Conservation (phyloP, 2,113 vertebrate species). For the Vireo altiloquus region DNA sequence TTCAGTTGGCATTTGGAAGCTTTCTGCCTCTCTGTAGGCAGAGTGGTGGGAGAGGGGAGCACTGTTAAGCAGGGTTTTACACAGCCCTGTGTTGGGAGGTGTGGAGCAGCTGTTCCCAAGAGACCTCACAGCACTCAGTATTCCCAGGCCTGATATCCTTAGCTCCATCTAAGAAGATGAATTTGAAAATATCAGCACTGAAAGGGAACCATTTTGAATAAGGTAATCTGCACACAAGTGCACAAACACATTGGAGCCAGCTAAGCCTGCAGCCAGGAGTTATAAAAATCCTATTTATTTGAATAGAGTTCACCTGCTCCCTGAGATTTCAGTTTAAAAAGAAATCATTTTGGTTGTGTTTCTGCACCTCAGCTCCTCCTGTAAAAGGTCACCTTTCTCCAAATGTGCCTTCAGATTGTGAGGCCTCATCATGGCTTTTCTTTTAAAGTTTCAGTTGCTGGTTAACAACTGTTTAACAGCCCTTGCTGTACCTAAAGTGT, state of each 20-base stretch:
- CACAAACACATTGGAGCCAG: background rate
- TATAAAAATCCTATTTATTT: background rate
- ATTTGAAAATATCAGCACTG: background rate
- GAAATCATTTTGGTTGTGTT: background rate
- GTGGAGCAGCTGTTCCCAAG: background rate
- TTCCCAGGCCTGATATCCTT: background rate
- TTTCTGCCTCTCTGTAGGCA: background rate
- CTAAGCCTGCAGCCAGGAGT: background rate
- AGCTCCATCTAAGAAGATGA: rapidly evolving
- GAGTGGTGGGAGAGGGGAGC: background rate
- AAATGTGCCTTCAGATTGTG: background rate
- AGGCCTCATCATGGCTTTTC: background rate
- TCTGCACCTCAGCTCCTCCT: background rate
- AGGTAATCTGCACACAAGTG: background rate
- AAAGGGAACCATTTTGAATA: background rate
- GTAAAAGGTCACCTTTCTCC: background rate
- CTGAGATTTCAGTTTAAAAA: background rate
- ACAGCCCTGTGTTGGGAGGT: background rate
- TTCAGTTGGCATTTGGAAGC: background rate
- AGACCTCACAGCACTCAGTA: background rate
- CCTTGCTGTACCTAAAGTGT: background rate
- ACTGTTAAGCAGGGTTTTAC: background rate
- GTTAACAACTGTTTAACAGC: background rate
- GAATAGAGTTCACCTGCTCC: background rate
- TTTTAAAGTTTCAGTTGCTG: background rate